These are phyloP conservation scores for Crotalus helleri DNA, from an alignment of 2,113 vertebrate genomes.

Conservation along the genomic window DNA sequence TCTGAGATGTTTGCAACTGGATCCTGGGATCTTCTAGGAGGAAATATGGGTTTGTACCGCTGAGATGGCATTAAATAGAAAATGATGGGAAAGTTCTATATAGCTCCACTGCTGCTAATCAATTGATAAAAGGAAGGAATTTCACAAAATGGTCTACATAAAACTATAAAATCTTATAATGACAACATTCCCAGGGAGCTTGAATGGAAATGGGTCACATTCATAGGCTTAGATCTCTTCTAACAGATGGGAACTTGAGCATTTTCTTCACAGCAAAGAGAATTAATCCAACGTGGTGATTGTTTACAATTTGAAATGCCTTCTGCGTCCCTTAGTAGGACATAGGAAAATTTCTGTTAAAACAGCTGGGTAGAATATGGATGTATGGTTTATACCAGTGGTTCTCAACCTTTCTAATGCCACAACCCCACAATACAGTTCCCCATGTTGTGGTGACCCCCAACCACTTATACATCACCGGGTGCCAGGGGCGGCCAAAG, in stretches of 20 bases:
- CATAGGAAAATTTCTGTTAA: neutral
- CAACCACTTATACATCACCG: too few species aligned
- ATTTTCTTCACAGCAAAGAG: neutral
- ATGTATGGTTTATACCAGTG: neutral
- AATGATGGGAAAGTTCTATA: neutral
- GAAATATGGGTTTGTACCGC: conserved; percentile 24
- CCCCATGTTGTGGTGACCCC: too few species aligned
- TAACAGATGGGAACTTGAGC: conserved; percentile 6
- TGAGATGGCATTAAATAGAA: neutral
- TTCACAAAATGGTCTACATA: neutral
- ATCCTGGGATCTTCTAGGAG: neutral
- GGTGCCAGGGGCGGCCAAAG: too few species aligned
- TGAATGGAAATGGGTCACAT: conserved; percentile 11
- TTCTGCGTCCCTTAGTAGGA: neutral
- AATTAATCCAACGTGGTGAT: neutral
- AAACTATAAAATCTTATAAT: neutral
- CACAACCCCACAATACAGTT: too few species aligned
- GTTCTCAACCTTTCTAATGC: too few species aligned
- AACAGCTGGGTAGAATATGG: neutral
- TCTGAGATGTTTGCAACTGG: neutral
- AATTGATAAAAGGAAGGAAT: neutral
- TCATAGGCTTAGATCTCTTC: neutral
- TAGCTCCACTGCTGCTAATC: neutral
- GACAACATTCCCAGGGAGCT: neutral
- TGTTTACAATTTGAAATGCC: conserved; percentile 2